These are phyloP conservation scores for Dolichopus griseipennis DNA, from an alignment of 2,888 invertebrate species.

Conservation along the genomic window DNA sequence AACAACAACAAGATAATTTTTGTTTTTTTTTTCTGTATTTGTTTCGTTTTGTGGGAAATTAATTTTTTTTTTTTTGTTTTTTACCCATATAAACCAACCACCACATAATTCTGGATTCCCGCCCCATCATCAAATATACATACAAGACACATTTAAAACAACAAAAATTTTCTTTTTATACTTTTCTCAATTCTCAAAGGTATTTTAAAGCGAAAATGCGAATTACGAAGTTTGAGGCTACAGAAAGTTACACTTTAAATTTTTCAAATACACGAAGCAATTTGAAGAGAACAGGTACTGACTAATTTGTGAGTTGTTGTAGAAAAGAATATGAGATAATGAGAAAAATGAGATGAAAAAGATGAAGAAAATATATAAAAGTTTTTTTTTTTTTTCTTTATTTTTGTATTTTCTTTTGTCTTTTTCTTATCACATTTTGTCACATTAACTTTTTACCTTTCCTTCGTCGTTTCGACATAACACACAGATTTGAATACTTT, in stretches of 20 bases:
- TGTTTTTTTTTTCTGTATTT: no score
- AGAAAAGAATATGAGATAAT: background rate
- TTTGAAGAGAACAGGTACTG: background rate
- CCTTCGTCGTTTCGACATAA: background rate
- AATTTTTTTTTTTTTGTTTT: no score
- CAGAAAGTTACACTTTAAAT: background rate
- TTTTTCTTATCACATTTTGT: background rate
- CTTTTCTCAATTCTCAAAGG: no score
- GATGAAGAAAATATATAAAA: no score
- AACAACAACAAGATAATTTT: background rate
- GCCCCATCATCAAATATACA: background rate
- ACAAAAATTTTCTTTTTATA: background rate
- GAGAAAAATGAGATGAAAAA: background rate
- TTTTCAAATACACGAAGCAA: background rate
- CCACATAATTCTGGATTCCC: background rate
- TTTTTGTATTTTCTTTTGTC: background rate
- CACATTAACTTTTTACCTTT: background rate
- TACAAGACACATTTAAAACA: background rate
- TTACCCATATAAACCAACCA: background rate
- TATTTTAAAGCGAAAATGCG: background rate
- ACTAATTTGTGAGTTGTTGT: background rate
- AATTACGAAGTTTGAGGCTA: no score
- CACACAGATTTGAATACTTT: no score
- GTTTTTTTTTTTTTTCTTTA: background rate
- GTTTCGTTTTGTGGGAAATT: background rate